phyloP scores from a whole-genome alignment of 2,888 invertebrate species.

The Oligia fasciuncula region DNA sequence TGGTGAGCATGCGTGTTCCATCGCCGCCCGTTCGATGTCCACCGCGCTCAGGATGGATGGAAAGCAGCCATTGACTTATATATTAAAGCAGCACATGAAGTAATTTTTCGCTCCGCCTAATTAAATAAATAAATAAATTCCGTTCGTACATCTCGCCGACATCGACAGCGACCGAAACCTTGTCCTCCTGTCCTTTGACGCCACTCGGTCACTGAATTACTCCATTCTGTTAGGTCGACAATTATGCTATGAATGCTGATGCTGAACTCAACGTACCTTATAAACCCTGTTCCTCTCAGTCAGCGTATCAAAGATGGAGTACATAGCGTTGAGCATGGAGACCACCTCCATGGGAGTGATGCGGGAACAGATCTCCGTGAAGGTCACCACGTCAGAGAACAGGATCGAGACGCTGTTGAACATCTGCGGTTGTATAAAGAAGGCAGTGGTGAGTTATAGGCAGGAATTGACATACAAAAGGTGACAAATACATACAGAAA shows the following conservation, averaged over 20 bases:
- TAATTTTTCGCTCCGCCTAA: too few species aligned
- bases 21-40: too few species aligned
- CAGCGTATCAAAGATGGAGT: conserved; percentile 98
- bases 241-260: background rate
- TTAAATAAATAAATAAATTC: too few species aligned
- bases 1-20: too few species aligned
- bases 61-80: too few species aligned
- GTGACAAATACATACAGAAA: background rate
- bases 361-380: conserved; percentile 98
- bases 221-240: background rate
- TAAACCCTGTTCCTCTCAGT: conserved; percentile 98
- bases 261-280: conserved; percentile 91
- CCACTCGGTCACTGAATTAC: background rate
- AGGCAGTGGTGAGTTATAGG: background rate
- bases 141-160: too few species aligned
- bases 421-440: conserved; percentile 91
- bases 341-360: conserved; percentile 99
- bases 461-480: background rate
- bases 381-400: conserved; percentile 99
- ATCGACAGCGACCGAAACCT: background rate
- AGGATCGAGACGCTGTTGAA: conserved; percentile 98
- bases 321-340: conserved; percentile 99
- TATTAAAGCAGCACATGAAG: too few species aligned
- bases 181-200: too few species aligned
- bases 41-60: too few species aligned